phyloP scores from a whole-genome alignment of 2,797 vertebrate genomes.

The Muscicapa comitata region DNA sequence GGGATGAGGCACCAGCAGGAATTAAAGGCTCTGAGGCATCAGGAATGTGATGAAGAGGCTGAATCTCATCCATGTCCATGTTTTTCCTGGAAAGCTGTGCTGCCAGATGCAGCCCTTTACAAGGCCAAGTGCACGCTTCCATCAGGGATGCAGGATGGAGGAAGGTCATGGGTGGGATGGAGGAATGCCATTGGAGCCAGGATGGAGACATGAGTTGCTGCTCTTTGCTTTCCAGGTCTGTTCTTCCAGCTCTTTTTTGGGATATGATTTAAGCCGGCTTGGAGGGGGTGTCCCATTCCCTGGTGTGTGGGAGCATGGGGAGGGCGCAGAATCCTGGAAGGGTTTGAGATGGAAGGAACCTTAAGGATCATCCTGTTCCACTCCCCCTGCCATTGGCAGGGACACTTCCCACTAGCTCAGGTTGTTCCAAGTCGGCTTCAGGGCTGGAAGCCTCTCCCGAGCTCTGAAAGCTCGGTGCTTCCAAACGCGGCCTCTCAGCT shows the following conservation, averaged over 20 bases:
- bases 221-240: not conserved
- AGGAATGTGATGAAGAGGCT: not conserved
- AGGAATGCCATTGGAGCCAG: not conserved
- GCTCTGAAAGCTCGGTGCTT: not conserved
- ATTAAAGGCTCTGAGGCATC: not conserved
- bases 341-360: not conserved
- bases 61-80: not conserved
- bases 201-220: not conserved
- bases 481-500: not conserved
- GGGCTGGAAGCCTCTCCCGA: not conserved
- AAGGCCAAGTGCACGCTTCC: not conserved
- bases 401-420: not conserved
- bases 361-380: not conserved
- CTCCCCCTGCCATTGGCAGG: not conserved
- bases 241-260: not conserved
- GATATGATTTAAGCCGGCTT: not conserved
- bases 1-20: not conserved
- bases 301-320: not conserved
- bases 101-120: not conserved
- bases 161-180: not conserved
- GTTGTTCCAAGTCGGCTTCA: not conserved
- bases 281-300: not conserved
- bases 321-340: not conserved
- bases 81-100: not conserved
- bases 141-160: not conserved